Base-by-base conservation (phyloP, 2,888 invertebrate genomes). In the Heterodera filipjevi region DNA sequence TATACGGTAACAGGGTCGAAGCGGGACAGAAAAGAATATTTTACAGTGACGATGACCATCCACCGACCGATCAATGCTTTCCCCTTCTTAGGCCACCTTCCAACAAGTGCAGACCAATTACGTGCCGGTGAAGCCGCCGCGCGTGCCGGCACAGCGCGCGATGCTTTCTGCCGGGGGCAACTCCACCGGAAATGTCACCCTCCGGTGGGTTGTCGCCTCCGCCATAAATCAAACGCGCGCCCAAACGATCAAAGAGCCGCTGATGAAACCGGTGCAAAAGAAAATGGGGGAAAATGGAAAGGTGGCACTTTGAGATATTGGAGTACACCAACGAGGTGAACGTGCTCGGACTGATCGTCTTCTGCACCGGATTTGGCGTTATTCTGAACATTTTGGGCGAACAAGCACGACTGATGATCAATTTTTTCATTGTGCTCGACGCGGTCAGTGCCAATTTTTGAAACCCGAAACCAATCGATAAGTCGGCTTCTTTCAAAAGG, bases 321-420 rank as follows among this genome's bases (percentile, higher is more conserved):
- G 87, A 86, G 35, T 89, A 90, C 87, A 91, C 90, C 81, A 92
- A 92, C 85, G 93, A 93, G 68, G 92, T 92, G 78, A 93, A 93
- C 87, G 92, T 93, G 33, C 90, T 93, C 89, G 93, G 95, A 53
- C 92, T 95, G 80, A 95, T 95, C 3, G 94, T 95, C 90, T 95
- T 95, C 91, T 95, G 95, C 88, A 91, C 95, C 64, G 93, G 94
- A 8, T 95, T 95, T 86, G 95, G 95, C 19, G 94, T 95, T 53
- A 92, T 95, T 68, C 91, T 95, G 30, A 95, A 95, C 44, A 94
- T 94, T 1, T 91, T 95, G 76, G 95, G 95, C 1, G 92, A 93
- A 79, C 93, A 93, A 89, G 94, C 94, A 1, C 93, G 93, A 87
- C 92, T 94, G 70, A 89, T 91, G 84, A 94, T 95, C 80, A 93